Evolutionary conservation across 2,113 vertebrate genomes (phyloP).

Genomic region (Ptyas mucosa): DNA sequence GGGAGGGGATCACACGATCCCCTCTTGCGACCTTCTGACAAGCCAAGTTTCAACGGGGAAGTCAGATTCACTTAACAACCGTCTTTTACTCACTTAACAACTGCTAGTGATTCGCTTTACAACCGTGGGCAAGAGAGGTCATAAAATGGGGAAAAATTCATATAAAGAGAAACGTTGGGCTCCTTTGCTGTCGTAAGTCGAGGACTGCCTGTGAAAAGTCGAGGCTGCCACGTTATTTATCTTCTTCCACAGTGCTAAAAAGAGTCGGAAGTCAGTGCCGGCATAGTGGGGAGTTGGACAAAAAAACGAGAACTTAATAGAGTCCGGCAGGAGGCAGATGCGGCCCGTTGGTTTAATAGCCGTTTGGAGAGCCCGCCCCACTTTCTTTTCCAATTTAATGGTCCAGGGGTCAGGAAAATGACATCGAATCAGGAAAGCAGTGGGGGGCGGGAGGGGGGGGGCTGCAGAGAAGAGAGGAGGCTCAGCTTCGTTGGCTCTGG

Average conservation of each 20-base stretch:
- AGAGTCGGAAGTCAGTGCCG: background rate
- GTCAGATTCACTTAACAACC: background rate
- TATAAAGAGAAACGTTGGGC: fast-evolving
- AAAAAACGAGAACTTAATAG: background rate
- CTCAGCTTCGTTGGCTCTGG: background rate
- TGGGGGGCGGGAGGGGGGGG: too few species aligned
- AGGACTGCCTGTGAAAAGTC: background rate
- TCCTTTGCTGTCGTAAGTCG: background rate
- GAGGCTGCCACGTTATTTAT: background rate
- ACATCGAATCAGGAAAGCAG: background rate
- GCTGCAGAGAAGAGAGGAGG: background rate
- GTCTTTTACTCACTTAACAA: background rate
- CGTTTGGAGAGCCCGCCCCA: background rate
- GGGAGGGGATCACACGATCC: too few species aligned
- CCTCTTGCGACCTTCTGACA: background rate
- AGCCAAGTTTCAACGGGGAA: background rate
- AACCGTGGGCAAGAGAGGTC: background rate
- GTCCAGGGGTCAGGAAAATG: background rate
- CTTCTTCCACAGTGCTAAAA: background rate
- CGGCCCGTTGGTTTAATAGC: too few species aligned
- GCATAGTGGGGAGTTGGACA: too few species aligned
- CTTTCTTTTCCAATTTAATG: background rate
- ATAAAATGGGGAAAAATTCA: background rate
- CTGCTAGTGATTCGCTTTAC: background rate
- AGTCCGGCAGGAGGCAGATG: background rate